Conservation (phyloP, 1,140 invertebrate genomes). For the Hetaerina americana region DNA sequence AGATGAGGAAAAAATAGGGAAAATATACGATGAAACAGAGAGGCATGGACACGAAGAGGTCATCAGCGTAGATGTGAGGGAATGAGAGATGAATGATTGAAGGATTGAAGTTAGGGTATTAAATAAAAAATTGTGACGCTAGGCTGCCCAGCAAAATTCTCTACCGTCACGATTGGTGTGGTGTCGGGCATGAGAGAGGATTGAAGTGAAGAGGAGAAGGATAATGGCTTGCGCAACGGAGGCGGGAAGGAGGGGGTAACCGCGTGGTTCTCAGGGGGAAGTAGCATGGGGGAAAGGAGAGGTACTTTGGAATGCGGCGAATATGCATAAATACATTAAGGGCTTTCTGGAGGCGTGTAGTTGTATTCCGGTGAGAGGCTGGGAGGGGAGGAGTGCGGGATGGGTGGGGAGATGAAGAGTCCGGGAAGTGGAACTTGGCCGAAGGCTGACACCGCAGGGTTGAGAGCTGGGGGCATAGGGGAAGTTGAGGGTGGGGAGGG, state of each 20-base stretch:
- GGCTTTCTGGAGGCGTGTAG: not conserved
- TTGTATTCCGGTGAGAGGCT: not conserved
- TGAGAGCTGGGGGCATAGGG: not conserved
- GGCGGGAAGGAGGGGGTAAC: not conserved
- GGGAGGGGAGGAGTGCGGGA: not conserved
- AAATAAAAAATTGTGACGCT: not conserved
- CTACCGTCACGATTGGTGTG: not conserved
- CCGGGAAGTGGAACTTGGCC: too few species aligned
- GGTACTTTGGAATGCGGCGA: not conserved
- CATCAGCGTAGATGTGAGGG: too few species aligned
- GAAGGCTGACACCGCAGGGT: too few species aligned
- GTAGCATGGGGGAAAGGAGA: not conserved
- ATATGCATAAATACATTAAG: slow-evolving; percentile 1
- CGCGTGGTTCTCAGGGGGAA: slow-evolving; percentile 11
- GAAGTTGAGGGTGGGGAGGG: not conserved
- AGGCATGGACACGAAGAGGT: too few species aligned
- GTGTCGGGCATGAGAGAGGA: not conserved
- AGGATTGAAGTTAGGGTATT: too few species aligned
- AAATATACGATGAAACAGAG: too few species aligned
- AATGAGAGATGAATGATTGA: too few species aligned
- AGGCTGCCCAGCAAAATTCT: not conserved
- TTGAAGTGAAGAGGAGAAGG: slow-evolving; percentile 7
- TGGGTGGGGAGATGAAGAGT: too few species aligned
- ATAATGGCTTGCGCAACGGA: not conserved
- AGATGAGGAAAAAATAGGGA: too few species aligned